Evolutionary conservation across 2,113 vertebrate genomes (phyloP).

Genomic region (Sceloporus undulatus): DNA sequence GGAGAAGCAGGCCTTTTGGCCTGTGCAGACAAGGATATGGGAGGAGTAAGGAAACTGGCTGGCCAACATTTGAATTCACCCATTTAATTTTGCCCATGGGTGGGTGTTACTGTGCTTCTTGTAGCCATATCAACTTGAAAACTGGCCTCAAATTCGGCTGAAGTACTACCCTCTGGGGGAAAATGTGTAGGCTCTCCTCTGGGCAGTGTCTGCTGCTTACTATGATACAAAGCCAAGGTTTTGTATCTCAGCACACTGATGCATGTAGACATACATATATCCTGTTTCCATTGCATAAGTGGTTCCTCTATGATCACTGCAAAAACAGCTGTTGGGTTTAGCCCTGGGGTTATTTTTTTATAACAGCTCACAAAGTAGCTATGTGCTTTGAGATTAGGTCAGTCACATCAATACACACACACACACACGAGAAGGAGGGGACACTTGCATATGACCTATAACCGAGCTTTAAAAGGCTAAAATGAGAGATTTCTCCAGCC

Average conservation of each 20-base stretch:
- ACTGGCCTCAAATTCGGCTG: background rate
- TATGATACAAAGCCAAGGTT: slow-evolving; percentile 3
- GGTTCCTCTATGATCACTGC: background rate
- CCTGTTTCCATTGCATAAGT: slow-evolving; percentile 19
- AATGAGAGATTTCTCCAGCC: slow-evolving; percentile 1
- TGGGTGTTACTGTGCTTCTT: background rate
- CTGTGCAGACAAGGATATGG: background rate
- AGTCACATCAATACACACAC: background rate
- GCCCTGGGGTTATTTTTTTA: background rate
- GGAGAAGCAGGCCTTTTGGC: too few species aligned
- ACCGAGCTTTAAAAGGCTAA: slow-evolving; percentile 31
- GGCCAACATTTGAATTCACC: background rate
- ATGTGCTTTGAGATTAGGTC: background rate
- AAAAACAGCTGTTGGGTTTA: background rate
- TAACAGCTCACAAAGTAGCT: background rate
- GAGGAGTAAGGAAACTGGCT: background rate
- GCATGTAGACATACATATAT: background rate
- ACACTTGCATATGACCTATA: background rate
- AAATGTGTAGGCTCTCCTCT: background rate
- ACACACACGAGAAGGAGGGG: too few species aligned
- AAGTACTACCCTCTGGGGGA: background rate
- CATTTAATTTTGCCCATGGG: background rate
- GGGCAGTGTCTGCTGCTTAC: background rate
- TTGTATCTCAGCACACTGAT: slow-evolving; percentile 2
- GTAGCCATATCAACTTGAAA: background rate